Percentiles rank a stretch among this genome's conserved stretches.
phyloP scores from a whole-genome alignment of 1,140 invertebrate species.

The Neuroterus valhalla region DNA sequence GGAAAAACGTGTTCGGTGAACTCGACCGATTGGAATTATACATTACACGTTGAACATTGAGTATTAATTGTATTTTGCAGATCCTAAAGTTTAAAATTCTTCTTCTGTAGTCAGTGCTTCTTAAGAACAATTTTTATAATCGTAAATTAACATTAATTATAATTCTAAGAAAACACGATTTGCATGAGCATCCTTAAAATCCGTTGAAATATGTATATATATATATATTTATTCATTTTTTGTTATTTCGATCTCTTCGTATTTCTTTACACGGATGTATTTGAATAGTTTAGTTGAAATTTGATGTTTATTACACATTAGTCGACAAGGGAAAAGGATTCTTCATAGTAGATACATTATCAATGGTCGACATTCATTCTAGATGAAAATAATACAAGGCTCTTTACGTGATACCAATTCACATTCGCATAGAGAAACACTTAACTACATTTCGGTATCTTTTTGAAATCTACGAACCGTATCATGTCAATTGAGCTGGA shows the following conservation, averaged over 20 bases:
- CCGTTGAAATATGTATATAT: neutral
- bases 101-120: neutral
- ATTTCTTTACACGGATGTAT: neutral
- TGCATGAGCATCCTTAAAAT: neutral
- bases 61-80: neutral
- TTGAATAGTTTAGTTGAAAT: neutral
- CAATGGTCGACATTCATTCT: slow-evolving; percentile 18
- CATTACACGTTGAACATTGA: neutral
- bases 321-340: slow-evolving; percentile 4
- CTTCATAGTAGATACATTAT: neutral
- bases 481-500: slow-evolving; percentile 12
- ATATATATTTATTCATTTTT: neutral
- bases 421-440: no score
- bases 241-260: neutral
- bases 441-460: neutral
- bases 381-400: no score
- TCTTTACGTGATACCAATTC: no score
- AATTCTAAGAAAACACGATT: neutral
- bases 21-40: neutral
- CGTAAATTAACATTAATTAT: neutral
- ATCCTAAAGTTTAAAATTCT: no score
- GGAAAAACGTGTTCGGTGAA: slow-evolving; percentile 18
- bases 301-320: neutral
- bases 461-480: neutral
- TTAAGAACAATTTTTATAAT: slow-evolving; percentile 10